A percentile compares a stretch with the other conserved stretches of the same genome.
Conservation (phyloP, 2,113 vertebrate genomes). For the Bos taurus region ARS-UCD2.0 NC_037332.1:20074001-20074500, state of each 20-base stretch:
- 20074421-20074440: neutral
- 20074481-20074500: neutral
- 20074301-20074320: rapidly evolving
- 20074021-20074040: neutral
- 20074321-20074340: neutral
- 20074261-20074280: neutral
- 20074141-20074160: neutral
- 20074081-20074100: neutral
- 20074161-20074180: neutral
- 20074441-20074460: neutral
- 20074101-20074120: neutral
- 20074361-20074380: neutral
- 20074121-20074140: neutral
- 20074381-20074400: neutral
- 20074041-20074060: neutral
- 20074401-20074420: neutral
- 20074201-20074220: neutral
- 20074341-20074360: neutral
- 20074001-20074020: neutral
- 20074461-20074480: neutral
- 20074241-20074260: neutral
- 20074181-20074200: neutral
- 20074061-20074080: neutral
- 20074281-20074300: neutral
- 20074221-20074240: neutral